Evolutionary conservation across 2,888 invertebrate genomes (phyloP).

Genomic region (Drosophila eohydei): DNA sequence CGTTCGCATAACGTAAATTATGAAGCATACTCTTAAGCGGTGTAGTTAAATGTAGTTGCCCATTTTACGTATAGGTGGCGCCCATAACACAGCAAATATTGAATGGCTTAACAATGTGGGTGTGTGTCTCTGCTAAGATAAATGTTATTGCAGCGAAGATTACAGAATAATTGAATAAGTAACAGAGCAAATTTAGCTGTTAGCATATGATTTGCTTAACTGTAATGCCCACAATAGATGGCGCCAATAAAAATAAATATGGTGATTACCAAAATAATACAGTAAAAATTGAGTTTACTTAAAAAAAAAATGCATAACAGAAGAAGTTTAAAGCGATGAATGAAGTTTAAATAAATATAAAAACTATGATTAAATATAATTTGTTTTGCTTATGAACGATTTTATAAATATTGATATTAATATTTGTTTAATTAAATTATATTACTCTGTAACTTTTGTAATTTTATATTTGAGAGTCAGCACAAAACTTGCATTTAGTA

Average conservation of each 20-base stretch:
- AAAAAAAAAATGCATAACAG: too few species aligned
- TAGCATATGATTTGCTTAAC: too few species aligned
- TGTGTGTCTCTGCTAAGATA: constrained; percentile 32
- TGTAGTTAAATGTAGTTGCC: constrained; percentile 4
- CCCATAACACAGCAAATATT: not conserved
- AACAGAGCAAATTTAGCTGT: not conserved
- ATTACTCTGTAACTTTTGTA: not conserved
- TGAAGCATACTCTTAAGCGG: constrained; percentile 34
- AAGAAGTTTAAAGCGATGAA: too few species aligned
- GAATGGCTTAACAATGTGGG: constrained; percentile 19
- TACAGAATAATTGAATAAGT: not conserved
- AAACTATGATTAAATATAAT: not conserved
- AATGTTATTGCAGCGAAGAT: not conserved
- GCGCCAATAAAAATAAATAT: constrained; percentile 4
- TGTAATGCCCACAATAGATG: constrained; percentile 32
- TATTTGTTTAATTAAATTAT: not conserved
- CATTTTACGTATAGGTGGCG: constrained; percentile 31
- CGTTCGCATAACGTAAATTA: not conserved
- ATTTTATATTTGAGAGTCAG: not conserved
- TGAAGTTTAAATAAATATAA: too few species aligned
- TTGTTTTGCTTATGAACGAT: too few species aligned
- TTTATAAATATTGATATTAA: not conserved
- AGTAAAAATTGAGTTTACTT: not conserved
- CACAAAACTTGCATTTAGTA: not conserved
- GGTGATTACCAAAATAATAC: not conserved